These are phyloP conservation scores for Centropyge bicolor DNA, from an alignment of 2,797 vertebrate species.

Conservation along the genomic window DNA sequence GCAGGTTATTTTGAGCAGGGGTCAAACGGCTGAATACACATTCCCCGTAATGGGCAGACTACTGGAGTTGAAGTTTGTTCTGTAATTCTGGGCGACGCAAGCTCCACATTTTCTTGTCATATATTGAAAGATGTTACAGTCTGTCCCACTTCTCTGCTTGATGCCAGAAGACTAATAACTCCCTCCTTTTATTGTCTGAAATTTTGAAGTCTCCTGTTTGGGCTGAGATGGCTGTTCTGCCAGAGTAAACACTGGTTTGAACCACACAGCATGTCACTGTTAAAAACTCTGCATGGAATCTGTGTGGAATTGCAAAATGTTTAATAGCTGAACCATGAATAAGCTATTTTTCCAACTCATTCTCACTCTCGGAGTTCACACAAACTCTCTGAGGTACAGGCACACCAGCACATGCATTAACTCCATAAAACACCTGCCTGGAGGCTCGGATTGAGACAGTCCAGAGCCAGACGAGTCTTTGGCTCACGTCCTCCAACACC, in stretches of 20 bases:
- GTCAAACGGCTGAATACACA: constrained; percentile 60
- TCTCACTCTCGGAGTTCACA: constrained; percentile 2
- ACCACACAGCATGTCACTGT: constrained; percentile 34
- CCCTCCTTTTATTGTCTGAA: constrained; percentile 41
- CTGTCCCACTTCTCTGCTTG: constrained; percentile 49
- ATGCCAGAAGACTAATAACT: constrained; percentile 45
- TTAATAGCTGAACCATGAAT: constrained; percentile 43
- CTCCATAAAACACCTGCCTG: constrained; percentile 67
- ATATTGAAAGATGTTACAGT: constrained; percentile 44
- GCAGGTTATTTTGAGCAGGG: constrained; percentile 66
- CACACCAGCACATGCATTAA: constrained; percentile 26
- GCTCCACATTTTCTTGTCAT: constrained; percentile 40
- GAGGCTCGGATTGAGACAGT: constrained; percentile 55
- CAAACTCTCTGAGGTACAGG: constrained; percentile 13
- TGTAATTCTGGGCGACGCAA: constrained; percentile 30
- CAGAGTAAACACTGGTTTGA: constrained; percentile 53
- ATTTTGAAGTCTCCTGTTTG: constrained; percentile 44
- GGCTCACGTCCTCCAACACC: constrained; percentile 57
- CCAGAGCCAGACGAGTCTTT: constrained; percentile 57
- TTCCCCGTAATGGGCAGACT: constrained; percentile 59
- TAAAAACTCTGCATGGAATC: constrained; percentile 35
- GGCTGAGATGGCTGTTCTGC: constrained; percentile 50
- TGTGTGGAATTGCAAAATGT: constrained; percentile 42
- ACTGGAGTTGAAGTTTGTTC: constrained; percentile 52
- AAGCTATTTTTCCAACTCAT: constrained; percentile 33